These are phyloP conservation scores for Rousettus leschenaultii DNA, from an alignment of 2,113 vertebrate species.

Conservation along the genomic window DNA sequence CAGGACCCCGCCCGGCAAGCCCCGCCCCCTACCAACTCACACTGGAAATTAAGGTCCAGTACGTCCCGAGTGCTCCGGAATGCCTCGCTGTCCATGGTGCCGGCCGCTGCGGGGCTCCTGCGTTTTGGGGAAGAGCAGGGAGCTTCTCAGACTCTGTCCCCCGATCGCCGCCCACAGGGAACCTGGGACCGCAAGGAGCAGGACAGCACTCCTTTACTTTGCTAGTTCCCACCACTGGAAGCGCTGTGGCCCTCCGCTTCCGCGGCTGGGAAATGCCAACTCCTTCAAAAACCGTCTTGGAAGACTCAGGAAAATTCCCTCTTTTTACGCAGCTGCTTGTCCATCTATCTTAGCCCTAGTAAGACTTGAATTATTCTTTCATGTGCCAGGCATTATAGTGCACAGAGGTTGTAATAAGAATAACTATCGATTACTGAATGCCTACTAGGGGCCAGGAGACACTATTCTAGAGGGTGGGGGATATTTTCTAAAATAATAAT, in stretches of 20 bases:
- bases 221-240: not conserved
- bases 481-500: not conserved
- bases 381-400: not conserved
- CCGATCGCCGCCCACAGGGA: not conserved
- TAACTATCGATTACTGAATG: not conserved
- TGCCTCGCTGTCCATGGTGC: constrained; percentile 79
- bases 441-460: not conserved
- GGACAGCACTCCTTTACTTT: not conserved
- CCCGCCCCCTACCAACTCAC: constrained; percentile 62
- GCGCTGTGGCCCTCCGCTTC: not conserved
- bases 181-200: not conserved
- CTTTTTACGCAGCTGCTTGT: not conserved
- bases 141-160: not conserved
- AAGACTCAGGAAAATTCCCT: not conserved
- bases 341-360: not conserved
- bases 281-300: not conserved
- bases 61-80: constrained; percentile 54
- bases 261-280: not conserved
- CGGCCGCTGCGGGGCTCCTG: constrained; percentile 39
- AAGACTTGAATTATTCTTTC: not conserved
- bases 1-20: fast-evolving
- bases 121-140: not conserved
- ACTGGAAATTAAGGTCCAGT: constrained; percentile 80
- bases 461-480: not conserved
- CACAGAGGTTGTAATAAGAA: not conserved